A percentile compares a stretch with the other conserved stretches of the same genome.
Evolutionary conservation across 2,113 vertebrate genomes (phyloP).

Genomic region (Heteronetta atricapilla): DNA sequence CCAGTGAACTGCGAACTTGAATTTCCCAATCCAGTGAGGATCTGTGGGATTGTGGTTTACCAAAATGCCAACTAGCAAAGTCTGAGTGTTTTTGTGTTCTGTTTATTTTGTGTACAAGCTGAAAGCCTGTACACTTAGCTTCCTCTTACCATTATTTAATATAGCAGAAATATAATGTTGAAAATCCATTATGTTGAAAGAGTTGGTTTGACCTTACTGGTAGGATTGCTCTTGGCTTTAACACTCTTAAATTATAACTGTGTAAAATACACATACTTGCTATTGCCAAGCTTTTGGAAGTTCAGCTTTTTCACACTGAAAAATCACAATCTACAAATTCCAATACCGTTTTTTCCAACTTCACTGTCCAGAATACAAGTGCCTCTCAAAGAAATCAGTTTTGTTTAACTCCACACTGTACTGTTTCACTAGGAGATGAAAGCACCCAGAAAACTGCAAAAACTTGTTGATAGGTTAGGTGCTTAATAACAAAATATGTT

Average conservation of each 20-base stretch:
- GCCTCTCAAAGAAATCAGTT: neutral
- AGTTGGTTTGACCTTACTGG: neutral
- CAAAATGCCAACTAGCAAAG: neutral
- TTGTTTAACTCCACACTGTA: neutral
- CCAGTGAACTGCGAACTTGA: neutral
- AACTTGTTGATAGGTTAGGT: neutral
- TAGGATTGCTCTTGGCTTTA: neutral
- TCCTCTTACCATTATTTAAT: neutral
- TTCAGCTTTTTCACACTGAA: neutral
- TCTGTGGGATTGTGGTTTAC: constrained; percentile 3
- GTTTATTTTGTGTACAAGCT: neutral
- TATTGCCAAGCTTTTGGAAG: neutral
- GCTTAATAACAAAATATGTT: neutral
- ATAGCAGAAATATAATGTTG: neutral
- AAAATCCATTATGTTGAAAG: neutral
- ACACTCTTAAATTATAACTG: neutral
- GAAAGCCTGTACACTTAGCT: neutral
- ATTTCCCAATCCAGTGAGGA: neutral
- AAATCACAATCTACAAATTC: neutral
- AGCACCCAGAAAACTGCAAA: neutral
- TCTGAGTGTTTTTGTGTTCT: neutral
- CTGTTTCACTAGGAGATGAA: neutral
- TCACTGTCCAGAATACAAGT: neutral
- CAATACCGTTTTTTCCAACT: neutral
- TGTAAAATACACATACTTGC: neutral